phyloP scores from a whole-genome alignment of 2,797 vertebrate genomes.

The Sternotherus odoratus region DNA sequence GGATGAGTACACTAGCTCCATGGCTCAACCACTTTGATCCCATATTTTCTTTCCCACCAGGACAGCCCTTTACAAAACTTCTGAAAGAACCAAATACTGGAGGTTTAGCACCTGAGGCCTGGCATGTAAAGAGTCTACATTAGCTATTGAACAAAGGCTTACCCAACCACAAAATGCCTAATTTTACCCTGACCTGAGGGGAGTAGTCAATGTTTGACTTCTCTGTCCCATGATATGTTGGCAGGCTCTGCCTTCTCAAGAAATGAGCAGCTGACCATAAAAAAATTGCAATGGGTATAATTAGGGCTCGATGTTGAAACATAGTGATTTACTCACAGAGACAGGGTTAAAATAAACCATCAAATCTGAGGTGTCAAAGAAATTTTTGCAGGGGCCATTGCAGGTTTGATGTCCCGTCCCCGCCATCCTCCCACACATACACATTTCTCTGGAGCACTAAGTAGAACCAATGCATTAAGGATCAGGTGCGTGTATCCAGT shows the following conservation, averaged over 20 bases:
- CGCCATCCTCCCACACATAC: neutral
- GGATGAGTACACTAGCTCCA: neutral
- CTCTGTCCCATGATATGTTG: neutral
- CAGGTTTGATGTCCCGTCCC: neutral
- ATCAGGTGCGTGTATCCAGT: neutral
- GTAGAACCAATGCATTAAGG: neutral
- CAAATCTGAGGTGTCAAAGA: neutral
- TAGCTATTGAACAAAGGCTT: neutral
- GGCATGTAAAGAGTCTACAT: neutral
- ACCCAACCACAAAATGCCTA: neutral
- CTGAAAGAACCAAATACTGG: neutral
- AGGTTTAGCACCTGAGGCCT: neutral
- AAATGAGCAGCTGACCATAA: neutral
- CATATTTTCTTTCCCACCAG: neutral
- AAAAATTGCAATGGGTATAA: neutral
- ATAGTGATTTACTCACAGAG: neutral
- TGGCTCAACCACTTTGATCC: neutral
- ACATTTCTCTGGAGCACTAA: neutral
- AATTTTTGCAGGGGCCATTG: neutral
- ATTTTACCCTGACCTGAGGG: neutral
- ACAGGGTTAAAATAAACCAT: neutral
- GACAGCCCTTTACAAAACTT: neutral
- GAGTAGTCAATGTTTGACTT: neutral
- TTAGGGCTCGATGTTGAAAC: neutral
- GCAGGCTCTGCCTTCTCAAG: neutral